These are phyloP conservation scores for Hofmannophila pseudospretella DNA, from an alignment of 2,888 invertebrate species.

Conservation along the genomic window DNA sequence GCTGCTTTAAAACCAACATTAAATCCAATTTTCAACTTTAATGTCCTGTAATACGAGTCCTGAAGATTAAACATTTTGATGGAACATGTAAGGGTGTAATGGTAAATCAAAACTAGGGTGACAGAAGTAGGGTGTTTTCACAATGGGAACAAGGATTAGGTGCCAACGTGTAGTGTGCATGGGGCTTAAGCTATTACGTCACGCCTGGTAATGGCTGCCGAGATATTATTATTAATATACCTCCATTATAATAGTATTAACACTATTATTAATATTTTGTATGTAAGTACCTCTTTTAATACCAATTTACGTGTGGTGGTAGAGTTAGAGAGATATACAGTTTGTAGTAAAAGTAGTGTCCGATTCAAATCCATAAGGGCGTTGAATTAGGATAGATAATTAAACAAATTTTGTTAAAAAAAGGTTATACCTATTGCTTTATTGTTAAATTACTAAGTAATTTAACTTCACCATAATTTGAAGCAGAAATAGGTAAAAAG, in stretches of 20 bases:
- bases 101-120: constrained; percentile 37
- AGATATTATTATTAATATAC: constrained; percentile 27
- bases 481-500: no score
- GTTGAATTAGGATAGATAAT: no score
- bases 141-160: constrained; percentile 61
- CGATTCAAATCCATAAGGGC: no score
- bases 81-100: constrained; percentile 14
- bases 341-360: no score
- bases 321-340: no score
- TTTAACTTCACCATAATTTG: no score
- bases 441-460: no score
- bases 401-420: no score
- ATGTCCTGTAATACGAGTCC: not conserved
- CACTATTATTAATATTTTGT: not conserved
- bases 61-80: constrained; percentile 17
- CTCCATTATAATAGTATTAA: constrained; percentile 20
- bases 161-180: constrained; percentile 40
- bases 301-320: not conserved
- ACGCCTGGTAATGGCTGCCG: constrained; percentile 48
- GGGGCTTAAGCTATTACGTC: constrained; percentile 68
- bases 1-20: no score
- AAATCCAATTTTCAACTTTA: no score
- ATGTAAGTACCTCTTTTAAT: not conserved
- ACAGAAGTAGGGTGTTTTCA: constrained; percentile 46
- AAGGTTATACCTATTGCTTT: no score